Conservation (phyloP, 2,888 invertebrate species). For the Deroplatys truncata region DNA sequence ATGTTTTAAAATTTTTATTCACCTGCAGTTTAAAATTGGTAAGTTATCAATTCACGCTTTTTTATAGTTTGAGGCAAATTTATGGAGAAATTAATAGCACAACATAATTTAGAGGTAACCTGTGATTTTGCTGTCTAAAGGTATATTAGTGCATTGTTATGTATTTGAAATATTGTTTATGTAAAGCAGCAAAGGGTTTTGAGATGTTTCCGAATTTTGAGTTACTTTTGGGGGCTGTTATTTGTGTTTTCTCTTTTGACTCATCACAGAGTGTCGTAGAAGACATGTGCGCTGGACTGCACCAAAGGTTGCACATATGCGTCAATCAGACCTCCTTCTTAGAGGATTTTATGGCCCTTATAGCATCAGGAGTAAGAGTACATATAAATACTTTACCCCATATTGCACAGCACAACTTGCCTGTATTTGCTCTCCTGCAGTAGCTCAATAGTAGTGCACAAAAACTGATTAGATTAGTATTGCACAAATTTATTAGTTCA, state of each 20-base stretch:
- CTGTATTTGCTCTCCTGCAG: not conserved
- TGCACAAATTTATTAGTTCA: not conserved
- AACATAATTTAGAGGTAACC: not conserved
- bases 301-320: conserved; percentile 46
- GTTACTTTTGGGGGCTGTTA: not conserved
- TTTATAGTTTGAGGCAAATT: not conserved
- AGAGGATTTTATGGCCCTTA: conserved; percentile 25
- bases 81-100: not conserved
- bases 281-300: conserved; percentile 44
- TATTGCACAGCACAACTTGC: not conserved
- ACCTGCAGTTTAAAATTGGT: not conserved
- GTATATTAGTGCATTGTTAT: not conserved
- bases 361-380: conserved; percentile 27
- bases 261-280: conserved; percentile 36
- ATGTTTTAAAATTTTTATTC: not conserved
- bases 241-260: conserved; percentile 28
- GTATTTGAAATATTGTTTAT: not conserved
- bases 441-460: not conserved
- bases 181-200: not conserved
- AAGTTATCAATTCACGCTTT: not conserved
- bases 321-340: conserved; percentile 45
- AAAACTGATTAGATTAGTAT: not conserved
- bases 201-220: not conserved
- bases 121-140: not conserved
- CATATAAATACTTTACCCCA: not conserved